Conservation (phyloP, 1,140 invertebrate genomes). For the Drosophila simulans region DNA sequence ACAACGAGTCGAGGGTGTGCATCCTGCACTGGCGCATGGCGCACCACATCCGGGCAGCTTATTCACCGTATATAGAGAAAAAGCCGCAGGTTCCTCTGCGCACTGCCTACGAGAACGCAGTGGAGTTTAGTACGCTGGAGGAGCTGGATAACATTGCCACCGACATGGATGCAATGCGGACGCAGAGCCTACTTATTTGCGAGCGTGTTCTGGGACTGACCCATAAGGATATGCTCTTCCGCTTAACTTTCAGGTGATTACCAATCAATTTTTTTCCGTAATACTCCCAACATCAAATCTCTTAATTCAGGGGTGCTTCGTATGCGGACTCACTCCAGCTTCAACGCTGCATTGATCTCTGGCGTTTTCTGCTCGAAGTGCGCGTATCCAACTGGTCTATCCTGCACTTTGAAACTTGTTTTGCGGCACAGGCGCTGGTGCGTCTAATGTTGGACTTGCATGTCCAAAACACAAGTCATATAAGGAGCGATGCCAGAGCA, state of each 20-base stretch:
- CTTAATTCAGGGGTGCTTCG: conserved; percentile 89
- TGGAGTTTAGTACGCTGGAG: conserved; percentile 89
- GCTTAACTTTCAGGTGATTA: conserved; percentile 85
- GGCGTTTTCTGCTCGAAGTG: conserved; percentile 92
- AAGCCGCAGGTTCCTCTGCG: conserved; percentile 86
- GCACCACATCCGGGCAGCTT: conserved; percentile 86
- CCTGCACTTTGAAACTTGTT: conserved; percentile 90
- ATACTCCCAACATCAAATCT: not conserved
- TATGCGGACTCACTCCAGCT: conserved; percentile 94
- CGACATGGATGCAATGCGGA: conserved; percentile 92
- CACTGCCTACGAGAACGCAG: conserved; percentile 87
- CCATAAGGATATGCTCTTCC: conserved; percentile 94
- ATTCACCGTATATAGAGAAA: conserved; percentile 85
- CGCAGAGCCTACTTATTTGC: conserved; percentile 93
- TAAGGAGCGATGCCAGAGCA: conserved; percentile 61
- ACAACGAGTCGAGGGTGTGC: conserved; percentile 89
- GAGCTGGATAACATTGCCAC: conserved; percentile 90
- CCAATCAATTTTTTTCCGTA: too few species aligned
- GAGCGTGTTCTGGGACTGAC: conserved; percentile 91
- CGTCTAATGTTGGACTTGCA: conserved; percentile 92
- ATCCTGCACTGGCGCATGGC: conserved; percentile 89
- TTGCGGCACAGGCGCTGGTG: conserved; percentile 92
- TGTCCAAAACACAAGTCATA: conserved; percentile 86
- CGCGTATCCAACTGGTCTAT: conserved; percentile 92
- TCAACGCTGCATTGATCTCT: conserved; percentile 93